Percentiles rank a stretch among this genome's conserved stretches.
Conservation (phyloP, 2,797 vertebrate genomes). For the Sardinella longiceps region DNA sequence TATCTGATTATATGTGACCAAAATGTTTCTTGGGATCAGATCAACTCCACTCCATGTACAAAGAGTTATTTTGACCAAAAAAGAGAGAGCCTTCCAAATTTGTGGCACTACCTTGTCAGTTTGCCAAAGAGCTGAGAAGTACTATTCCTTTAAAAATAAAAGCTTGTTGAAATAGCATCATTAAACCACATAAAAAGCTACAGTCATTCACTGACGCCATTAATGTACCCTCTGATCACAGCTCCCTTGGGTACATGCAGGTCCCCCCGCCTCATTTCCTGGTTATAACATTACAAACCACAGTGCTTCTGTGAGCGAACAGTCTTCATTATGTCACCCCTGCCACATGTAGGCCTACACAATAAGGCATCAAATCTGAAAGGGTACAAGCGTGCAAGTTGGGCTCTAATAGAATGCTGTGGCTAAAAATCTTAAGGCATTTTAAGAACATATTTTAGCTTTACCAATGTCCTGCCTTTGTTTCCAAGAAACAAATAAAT, state of each 20-base stretch:
- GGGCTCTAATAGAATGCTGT: background rate
- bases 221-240: slow-evolving; percentile 26
- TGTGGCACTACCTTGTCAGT: slow-evolving; percentile 60
- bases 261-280: slow-evolving; percentile 24
- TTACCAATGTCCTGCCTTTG: background rate
- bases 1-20: background rate
- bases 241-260: slow-evolving; percentile 36
- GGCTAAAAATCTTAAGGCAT: background rate
- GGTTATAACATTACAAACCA: slow-evolving; percentile 29
- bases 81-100: slow-evolving; percentile 46
- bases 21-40: background rate
- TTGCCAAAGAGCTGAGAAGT: slow-evolving; percentile 46
- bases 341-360: background rate
- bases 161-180: slow-evolving; percentile 66
- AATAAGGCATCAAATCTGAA: background rate
- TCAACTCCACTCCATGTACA: background rate
- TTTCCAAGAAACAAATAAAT: background rate
- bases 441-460: background rate
- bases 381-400: background rate
- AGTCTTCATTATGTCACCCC: background rate
- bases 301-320: background rate
- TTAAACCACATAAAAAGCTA: slow-evolving; percentile 66
- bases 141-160: slow-evolving; percentile 44
- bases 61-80: background rate
- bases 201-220: slow-evolving; percentile 39